Evolutionary conservation across 2,888 invertebrate genomes (phyloP).

Genomic region (Leptinotarsa peninsularis): DNA sequence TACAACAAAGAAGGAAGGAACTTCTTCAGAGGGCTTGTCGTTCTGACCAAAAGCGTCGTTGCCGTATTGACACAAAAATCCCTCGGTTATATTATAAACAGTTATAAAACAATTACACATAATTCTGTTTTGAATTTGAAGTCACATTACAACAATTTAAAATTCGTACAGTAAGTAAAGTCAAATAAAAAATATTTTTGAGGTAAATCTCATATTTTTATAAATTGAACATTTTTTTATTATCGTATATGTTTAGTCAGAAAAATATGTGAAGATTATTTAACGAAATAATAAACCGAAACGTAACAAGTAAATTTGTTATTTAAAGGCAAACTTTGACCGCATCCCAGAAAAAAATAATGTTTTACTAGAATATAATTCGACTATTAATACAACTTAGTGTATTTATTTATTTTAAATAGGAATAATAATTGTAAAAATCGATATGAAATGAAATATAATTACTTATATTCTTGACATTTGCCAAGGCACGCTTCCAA

Average conservation of each 20-base stretch:
- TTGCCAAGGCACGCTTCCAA: conserved; percentile 33
- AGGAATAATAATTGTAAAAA: conserved; percentile 26
- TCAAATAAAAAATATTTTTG: conserved; percentile 15
- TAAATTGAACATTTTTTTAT: conserved; percentile 3
- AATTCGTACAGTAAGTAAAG: conserved; percentile 23
- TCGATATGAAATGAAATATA: conserved; percentile 28
- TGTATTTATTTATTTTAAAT: conserved; percentile 26
- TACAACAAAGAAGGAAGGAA: conserved; percentile 21
- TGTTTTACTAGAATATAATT: conserved; percentile 18
- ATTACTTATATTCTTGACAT: conserved; percentile 30
- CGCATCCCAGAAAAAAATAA: conserved; percentile 9
- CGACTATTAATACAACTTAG: conserved; percentile 23
- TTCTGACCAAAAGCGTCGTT: conserved; percentile 21
- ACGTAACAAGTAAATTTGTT: conserved; percentile 22
- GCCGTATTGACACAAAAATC: conserved; percentile 22
- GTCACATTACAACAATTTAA: conserved; percentile 21
- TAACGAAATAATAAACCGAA: conserved; percentile 24
- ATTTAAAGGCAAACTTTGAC: conserved; percentile 23
- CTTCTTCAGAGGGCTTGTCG: conserved; percentile 20
- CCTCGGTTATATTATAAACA: conserved; percentile 20
- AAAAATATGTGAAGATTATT: conserved; percentile 23
- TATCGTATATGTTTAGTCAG: conserved; percentile 18
- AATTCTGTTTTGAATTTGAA: conserved; percentile 20
- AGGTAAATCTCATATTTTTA: conserved; percentile 1
- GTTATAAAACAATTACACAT: conserved; percentile 16